Conservation (phyloP, 2,888 invertebrate genomes). For the Pristionchus exspectatus region DNA sequence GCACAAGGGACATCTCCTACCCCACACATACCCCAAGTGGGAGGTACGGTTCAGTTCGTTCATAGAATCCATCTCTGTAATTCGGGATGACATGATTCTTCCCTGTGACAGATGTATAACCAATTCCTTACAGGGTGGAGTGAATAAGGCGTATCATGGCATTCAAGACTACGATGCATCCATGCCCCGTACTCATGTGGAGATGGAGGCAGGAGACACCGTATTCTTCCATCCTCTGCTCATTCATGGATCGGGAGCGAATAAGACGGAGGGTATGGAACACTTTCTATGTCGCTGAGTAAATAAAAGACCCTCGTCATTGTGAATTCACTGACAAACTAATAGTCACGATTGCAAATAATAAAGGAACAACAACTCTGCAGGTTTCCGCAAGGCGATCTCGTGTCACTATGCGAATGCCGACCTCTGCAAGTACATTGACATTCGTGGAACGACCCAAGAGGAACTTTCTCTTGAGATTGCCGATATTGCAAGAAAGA, state of each 20-base stretch:
- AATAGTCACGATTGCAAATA: background rate
- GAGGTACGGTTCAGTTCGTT: slow-evolving; percentile 80
- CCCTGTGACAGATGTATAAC: no score
- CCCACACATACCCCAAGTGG: slow-evolving; percentile 87
- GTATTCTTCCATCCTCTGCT: slow-evolving; percentile 90
- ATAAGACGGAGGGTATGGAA: slow-evolving; percentile 83
- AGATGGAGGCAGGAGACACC: slow-evolving; percentile 91
- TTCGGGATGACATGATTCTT: background rate
- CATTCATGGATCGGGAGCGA: slow-evolving; percentile 90
- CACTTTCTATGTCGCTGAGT: background rate
- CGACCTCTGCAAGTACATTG: slow-evolving; percentile 83
- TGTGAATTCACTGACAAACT: background rate
- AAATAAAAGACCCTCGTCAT: background rate
- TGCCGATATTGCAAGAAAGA: slow-evolving; percentile 44
- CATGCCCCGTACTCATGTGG: slow-evolving; percentile 82
- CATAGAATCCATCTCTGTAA: background rate
- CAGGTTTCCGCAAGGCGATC: slow-evolving; percentile 88
- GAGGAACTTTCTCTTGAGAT: slow-evolving; percentile 38
- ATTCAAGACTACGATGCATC: slow-evolving; percentile 83
- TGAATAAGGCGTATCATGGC: slow-evolving; percentile 87
- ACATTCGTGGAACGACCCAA: slow-evolving; percentile 44
- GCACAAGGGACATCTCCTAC: slow-evolving; percentile 84
- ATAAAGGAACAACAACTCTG: slow-evolving; percentile 60
- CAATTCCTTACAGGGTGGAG: slow-evolving; percentile 80
- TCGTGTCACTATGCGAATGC: slow-evolving; percentile 88